These are phyloP conservation scores for Haemorhous mexicanus DNA, from an alignment of 2,113 vertebrate species.

Conservation along the genomic window DNA sequence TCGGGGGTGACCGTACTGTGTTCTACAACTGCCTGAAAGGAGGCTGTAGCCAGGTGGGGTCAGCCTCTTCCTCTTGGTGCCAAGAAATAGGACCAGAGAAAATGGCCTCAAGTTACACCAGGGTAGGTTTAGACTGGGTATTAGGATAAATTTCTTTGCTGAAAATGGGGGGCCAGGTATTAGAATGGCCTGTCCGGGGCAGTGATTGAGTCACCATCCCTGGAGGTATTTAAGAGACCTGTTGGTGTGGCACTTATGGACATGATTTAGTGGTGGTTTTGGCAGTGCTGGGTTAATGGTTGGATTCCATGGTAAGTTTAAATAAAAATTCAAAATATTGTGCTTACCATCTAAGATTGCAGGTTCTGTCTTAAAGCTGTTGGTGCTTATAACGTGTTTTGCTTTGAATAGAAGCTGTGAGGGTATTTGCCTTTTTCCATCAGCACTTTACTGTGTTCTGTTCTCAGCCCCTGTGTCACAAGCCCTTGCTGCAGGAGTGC, in stretches of 20 bases:
- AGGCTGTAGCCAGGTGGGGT: background rate
- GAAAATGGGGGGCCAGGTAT: background rate
- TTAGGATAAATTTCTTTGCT: background rate
- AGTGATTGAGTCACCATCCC: background rate
- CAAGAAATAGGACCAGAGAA: background rate
- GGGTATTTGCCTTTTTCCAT: background rate
- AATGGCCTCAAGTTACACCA: background rate
- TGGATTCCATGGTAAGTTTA: background rate
- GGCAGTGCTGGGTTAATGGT: background rate
- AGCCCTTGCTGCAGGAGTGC: background rate
- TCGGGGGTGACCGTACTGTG: accelerated
- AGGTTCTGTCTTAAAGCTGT: background rate
- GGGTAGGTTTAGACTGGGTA: background rate
- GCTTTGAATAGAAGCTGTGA: background rate
- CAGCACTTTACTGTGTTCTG: background rate
- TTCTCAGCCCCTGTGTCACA: background rate
- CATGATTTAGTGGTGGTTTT: background rate
- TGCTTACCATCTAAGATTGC: background rate
- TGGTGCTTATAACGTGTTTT: background rate
- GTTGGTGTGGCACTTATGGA: background rate
- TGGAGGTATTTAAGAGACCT: background rate
- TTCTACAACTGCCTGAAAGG: background rate
- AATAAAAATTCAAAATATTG: background rate
- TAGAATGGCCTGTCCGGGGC: background rate
- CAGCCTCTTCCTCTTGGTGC: accelerated